These are phyloP conservation scores for Heliocidaris tuberculata DNA, from an alignment of 35 echinoderm and acorn worm species.

Conservation along the genomic window DNA sequence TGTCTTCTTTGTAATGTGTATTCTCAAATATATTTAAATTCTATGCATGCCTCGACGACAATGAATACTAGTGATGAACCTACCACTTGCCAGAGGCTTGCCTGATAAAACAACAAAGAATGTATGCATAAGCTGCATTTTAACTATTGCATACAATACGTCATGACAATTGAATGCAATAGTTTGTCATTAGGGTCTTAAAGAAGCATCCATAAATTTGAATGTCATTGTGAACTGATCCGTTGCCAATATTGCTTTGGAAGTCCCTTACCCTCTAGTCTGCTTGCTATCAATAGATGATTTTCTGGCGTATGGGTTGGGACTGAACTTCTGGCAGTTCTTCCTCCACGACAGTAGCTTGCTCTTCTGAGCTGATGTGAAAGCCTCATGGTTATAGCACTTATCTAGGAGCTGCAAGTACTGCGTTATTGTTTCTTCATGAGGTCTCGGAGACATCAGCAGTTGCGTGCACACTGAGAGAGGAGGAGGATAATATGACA, in stretches of 20 bases:
- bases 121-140: no score
- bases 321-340: slow-evolving; percentile 82
- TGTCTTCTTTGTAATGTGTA: no score
- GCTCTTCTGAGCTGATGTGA: slow-evolving; percentile 90
- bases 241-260: background rate
- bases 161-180: no score
- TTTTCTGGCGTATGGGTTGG: slow-evolving; percentile 70
- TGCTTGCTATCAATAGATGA: slow-evolving; percentile 65
- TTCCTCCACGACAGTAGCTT: slow-evolving; percentile 78
- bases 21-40: no score
- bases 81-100: no score
- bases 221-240: no score
- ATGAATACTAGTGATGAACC: no score
- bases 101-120: no score
- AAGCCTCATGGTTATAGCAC: slow-evolving; percentile 86
- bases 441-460: slow-evolving; percentile 70
- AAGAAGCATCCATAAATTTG: no score
- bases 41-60: no score
- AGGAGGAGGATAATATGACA: background rate
- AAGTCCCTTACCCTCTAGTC: slow-evolving; percentile 58
- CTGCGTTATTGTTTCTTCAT: slow-evolving; percentile 82
- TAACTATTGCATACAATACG: no score
- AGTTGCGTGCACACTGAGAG: slow-evolving; percentile 86
- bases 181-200: no score
- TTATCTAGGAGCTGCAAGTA: slow-evolving; percentile 90